Conservation (phyloP, 2,113 vertebrate genomes). For the Entosphenus tridentatus region DNA sequence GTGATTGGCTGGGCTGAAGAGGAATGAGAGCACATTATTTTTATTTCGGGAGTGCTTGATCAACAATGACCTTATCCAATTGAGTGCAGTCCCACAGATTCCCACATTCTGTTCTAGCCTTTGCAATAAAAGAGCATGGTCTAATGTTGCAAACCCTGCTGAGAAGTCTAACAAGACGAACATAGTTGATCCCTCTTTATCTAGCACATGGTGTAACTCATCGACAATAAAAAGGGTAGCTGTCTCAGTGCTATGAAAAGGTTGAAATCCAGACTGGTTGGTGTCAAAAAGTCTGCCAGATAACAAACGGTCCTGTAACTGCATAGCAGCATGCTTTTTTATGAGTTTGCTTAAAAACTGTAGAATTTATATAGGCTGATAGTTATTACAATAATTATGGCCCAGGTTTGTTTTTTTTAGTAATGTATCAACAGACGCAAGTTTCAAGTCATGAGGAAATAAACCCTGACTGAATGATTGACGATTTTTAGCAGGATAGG, state of each 20-base stretch:
- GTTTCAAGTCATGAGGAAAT: slow-evolving; percentile 5
- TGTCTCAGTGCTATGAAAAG: neutral
- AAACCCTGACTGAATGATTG: slow-evolving; percentile 1
- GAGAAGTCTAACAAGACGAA: neutral
- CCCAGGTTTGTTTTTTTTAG: neutral
- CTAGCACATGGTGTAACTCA: neutral
- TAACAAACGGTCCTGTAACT: neutral
- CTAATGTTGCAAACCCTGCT: neutral
- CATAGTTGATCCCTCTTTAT: slow-evolving; percentile 1
- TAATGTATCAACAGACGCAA: slow-evolving; percentile 1
- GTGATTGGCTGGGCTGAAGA: neutral
- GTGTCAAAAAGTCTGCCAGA: slow-evolving; percentile 2
- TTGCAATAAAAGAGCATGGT: neutral
- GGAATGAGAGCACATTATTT: neutral
- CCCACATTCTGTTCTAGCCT: neutral
- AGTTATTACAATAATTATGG: neutral
- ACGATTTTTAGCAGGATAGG: neutral
- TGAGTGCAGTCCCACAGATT: neutral
- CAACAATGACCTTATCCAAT: too few relatives aligned
- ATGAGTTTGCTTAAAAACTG: neutral
- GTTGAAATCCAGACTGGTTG: slow-evolving; percentile 1
- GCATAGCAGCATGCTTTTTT: neutral
- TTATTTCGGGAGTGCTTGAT: neutral
- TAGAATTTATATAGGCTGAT: neutral
- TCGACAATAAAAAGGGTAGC: neutral